Percentiles rank a stretch among this genome's conserved stretches.
These are phyloP conservation scores for Acronicta psi DNA, from an alignment of 2,888 invertebrate species.

Conservation along the genomic window DNA sequence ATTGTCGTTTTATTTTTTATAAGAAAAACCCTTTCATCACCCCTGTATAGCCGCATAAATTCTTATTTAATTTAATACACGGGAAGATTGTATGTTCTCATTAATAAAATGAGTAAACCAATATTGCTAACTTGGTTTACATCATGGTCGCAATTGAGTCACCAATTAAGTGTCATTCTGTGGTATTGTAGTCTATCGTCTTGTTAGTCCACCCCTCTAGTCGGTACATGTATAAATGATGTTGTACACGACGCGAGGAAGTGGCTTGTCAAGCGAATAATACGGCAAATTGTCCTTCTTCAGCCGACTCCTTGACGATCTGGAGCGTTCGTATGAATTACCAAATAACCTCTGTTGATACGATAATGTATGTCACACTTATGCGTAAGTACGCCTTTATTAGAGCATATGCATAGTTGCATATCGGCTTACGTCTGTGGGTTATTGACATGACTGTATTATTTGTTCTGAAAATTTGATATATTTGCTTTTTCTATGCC, in stretches of 20 bases:
- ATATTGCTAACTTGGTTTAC: constrained; percentile 17
- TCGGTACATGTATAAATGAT: constrained; percentile 37
- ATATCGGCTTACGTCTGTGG: constrained; percentile 11
- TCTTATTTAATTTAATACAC: background rate
- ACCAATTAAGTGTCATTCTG: constrained; percentile 26
- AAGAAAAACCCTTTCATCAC: no score
- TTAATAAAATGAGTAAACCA: constrained; percentile 6
- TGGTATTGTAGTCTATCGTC: constrained; percentile 28
- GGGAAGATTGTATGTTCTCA: background rate
- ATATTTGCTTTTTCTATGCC: constrained; percentile 9
- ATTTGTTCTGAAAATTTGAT: constrained; percentile 23
- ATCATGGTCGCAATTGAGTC: constrained; percentile 16
- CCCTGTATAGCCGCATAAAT: no score
- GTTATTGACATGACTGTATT: constrained; percentile 40
- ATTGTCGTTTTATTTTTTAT: no score
- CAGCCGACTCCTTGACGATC: constrained; percentile 42
- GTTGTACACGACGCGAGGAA: constrained; percentile 65
- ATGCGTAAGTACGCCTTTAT: constrained; percentile 35
- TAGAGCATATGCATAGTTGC: constrained; percentile 7
- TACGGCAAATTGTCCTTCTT: constrained; percentile 71
- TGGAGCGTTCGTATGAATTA: constrained; percentile 54
- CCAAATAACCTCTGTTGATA: constrained; percentile 55
- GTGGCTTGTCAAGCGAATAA: constrained; percentile 73
- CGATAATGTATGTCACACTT: constrained; percentile 46
- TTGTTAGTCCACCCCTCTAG: constrained; percentile 43